Percentiles rank a stretch among this genome's conserved stretches.
Conservation (phyloP, 2,888 invertebrate species). For the Saturnia pavonia region DNA sequence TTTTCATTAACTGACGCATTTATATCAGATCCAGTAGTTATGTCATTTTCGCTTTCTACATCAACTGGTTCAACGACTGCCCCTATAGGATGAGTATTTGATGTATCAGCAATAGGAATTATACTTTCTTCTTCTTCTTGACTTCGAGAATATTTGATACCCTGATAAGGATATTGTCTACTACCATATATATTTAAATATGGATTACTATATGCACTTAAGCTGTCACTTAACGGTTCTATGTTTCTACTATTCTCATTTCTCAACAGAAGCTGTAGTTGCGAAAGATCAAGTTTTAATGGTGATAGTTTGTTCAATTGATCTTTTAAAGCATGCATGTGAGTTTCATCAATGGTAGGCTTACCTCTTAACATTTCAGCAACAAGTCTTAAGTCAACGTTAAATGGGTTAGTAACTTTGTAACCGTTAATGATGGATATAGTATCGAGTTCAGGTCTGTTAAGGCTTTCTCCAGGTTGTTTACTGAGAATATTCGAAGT, state of each 20-base stretch:
- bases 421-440: slow-evolving; percentile 76
- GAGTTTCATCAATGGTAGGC: slow-evolving; percentile 58
- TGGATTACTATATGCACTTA: slow-evolving; percentile 53
- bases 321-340: slow-evolving; percentile 57
- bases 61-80: slow-evolving; percentile 75
- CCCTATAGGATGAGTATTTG: slow-evolving; percentile 72
- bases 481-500: slow-evolving; percentile 62
- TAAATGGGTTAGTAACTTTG: slow-evolving; percentile 78
- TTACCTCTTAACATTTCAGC: slow-evolving; percentile 76
- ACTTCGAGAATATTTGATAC: slow-evolving; percentile 73
- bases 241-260: slow-evolving; percentile 57
- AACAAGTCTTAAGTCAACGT: slow-evolving; percentile 73
- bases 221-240: slow-evolving; percentile 49
- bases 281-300: slow-evolving; percentile 63
- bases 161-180: slow-evolving; percentile 66
- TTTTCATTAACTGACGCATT: slow-evolving; percentile 54
- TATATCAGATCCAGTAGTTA: slow-evolving; percentile 47
- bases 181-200: slow-evolving; percentile 64
- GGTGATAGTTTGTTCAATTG: slow-evolving; percentile 58
- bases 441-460: slow-evolving; percentile 61
- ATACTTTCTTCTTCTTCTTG: slow-evolving; percentile 75
- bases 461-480: slow-evolving; percentile 46
- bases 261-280: slow-evolving; percentile 65
- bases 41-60: slow-evolving; percentile 52
- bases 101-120: slow-evolving; percentile 68